Evolutionary conservation across 2,888 invertebrate species (phyloP).

Genomic region (Leptarthrus brevirostris): DNA sequence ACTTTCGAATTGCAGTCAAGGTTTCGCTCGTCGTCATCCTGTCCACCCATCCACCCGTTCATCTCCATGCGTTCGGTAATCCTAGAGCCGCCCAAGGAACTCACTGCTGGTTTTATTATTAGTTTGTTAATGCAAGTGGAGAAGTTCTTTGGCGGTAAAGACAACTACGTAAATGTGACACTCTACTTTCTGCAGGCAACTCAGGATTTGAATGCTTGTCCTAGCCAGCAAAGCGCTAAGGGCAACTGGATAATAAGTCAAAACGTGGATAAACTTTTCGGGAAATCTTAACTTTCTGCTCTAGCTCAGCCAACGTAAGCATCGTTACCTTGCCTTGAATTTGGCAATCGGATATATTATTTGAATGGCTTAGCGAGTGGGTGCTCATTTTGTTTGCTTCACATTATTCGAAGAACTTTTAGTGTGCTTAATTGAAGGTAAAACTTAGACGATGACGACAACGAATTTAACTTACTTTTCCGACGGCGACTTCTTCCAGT

Average conservation of each 20-base stretch:
- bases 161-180: constrained; percentile 40
- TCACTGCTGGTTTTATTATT: constrained; percentile 28
- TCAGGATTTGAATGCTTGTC: not conserved
- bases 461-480: constrained; percentile 19
- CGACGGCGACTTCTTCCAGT: constrained; percentile 7
- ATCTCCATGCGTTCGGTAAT: not conserved
- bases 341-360: not conserved
- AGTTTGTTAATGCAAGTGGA: constrained; percentile 48
- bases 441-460: constrained; percentile 24
- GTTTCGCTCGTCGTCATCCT: not conserved
- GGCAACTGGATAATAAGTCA: constrained; percentile 33
- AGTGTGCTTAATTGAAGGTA: constrained; percentile 38
- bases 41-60: not conserved
- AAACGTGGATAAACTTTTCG: constrained; percentile 17
- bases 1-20: constrained; percentile 27
- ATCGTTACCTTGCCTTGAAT: not conserved
- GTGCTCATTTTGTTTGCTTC: not conserved
- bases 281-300: constrained; percentile 22
- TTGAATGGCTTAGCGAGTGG: constrained; percentile 5
- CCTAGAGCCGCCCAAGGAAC: not conserved
- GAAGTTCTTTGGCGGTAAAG: constrained; percentile 43
- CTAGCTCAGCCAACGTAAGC: constrained; percentile 1
- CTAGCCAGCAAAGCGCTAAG: not conserved
- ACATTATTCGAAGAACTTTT: constrained; percentile 23
- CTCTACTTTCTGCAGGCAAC: constrained; percentile 20